Evolutionary conservation across 2,113 vertebrate species (phyloP).

Genomic region (Propithecus coquereli): DNA sequence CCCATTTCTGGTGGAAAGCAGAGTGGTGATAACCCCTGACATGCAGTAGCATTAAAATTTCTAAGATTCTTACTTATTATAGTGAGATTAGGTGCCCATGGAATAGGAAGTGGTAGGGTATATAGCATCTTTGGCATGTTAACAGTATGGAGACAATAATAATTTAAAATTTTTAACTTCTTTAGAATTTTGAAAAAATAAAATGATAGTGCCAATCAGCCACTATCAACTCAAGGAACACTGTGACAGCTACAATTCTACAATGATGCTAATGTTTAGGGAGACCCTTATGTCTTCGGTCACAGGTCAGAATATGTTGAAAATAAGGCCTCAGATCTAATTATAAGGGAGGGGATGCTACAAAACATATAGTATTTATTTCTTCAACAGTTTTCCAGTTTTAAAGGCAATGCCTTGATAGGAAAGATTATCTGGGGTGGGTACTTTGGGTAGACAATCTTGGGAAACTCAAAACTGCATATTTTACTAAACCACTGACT

Average conservation of each 20-base stretch:
- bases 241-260: not conserved
- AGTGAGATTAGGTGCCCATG: fast-evolving
- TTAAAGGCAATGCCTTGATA: not conserved
- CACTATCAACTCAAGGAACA: not conserved
- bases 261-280: not conserved
- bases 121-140: not conserved
- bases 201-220: not conserved
- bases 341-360: not conserved
- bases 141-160: not conserved
- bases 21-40: not conserved
- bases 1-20: not conserved
- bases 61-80: not conserved
- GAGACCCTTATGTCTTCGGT: not conserved
- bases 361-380: not conserved
- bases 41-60: not conserved
- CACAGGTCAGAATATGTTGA: not conserved
- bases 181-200: not conserved
- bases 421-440: not conserved
- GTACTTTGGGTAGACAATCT: not conserved
- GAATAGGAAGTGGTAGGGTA: not conserved
- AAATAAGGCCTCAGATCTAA: not conserved
- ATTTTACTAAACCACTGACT: not conserved
- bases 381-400: not conserved
- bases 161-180: not conserved
- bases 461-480: not conserved